phyloP scores from a whole-genome alignment of 30 jellyfish, hydroid and myxozoan genomes.

The Sanderia malayensis region DNA sequence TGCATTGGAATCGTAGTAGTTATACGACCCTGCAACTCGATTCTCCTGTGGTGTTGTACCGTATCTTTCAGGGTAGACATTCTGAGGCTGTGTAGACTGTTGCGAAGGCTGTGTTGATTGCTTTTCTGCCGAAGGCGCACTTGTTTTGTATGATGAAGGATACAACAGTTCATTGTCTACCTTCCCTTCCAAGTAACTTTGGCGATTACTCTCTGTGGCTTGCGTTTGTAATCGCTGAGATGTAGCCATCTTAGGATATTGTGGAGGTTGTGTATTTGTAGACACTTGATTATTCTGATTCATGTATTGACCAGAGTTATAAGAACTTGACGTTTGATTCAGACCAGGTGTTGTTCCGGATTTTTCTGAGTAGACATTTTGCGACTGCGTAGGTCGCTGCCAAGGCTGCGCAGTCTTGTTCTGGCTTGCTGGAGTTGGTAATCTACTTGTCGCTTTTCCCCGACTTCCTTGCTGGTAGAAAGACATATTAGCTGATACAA shows the following conservation, averaged over 20 bases:
- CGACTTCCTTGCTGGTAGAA: too few species aligned
- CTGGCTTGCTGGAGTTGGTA: background rate
- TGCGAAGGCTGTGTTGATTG: too few species aligned
- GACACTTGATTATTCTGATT: background rate
- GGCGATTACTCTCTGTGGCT: background rate
- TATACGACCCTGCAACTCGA: background rate
- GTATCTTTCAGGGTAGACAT: slow-evolving; percentile 5
- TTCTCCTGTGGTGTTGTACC: background rate
- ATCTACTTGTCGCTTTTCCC: too few species aligned
- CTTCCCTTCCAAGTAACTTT: slow-evolving; percentile 1
- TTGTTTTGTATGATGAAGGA: background rate
- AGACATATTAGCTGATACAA: too few species aligned
- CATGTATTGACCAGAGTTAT: background rate
- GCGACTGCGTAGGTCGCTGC: background rate
- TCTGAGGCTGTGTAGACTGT: background rate
- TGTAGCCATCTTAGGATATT: background rate
- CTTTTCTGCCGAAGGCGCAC: background rate
- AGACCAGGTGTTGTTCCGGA: background rate
- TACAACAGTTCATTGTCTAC: background rate
- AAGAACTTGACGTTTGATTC: background rate
- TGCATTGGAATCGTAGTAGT: background rate
- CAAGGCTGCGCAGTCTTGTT: too few species aligned
- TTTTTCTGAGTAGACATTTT: background rate
- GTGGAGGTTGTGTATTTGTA: background rate
- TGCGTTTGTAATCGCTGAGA: background rate